Evolutionary conservation across 2,113 vertebrate genomes (phyloP).

Genomic region (Chloroceryle aenea): DNA sequence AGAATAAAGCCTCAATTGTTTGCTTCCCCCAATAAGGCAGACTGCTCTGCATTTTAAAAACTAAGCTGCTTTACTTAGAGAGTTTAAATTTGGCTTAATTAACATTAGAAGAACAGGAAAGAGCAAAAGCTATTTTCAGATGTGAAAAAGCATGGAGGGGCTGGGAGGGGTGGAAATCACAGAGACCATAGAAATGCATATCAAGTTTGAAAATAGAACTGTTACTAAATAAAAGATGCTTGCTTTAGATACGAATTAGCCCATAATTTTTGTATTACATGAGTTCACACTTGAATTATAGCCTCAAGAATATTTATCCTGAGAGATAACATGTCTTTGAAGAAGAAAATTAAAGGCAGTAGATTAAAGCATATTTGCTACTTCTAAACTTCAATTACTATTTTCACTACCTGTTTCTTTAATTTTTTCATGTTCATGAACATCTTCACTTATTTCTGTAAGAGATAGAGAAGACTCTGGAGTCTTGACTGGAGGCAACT

Average conservation of each 20-base stretch:
- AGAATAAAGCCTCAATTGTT: not conserved
- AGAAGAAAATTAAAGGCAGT: slow-evolving; percentile 49
- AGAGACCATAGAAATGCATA: not conserved
- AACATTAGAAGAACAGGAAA: not conserved
- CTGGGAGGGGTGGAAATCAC: not conserved
- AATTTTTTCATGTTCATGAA: slow-evolving; percentile 10
- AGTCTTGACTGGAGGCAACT: slow-evolving; percentile 72
- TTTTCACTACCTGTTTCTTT: slow-evolving; percentile 72
- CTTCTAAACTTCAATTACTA: slow-evolving; percentile 16
- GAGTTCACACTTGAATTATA: slow-evolving; percentile 28
- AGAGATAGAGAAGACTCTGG: slow-evolving; percentile 78
- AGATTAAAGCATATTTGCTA: slow-evolving; percentile 53
- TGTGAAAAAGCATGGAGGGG: not conserved
- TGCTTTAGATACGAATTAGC: slow-evolving; percentile 25
- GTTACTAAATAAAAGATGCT: not conserved
- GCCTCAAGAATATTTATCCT: slow-evolving; percentile 28
- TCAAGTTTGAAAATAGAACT: slow-evolving; percentile 6
- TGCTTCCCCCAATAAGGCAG: not conserved
- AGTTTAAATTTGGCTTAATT: not conserved
- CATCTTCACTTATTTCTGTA: slow-evolving; percentile 50
- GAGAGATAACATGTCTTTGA: slow-evolving; percentile 12
- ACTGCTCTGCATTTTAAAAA: not conserved
- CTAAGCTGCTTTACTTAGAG: not conserved
- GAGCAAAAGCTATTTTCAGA: slow-evolving; percentile 20
- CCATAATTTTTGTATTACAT: not conserved